phyloP scores from a whole-genome alignment of 37 sponge, comb jelly and placozoan species.

The Agelas oroides region DNA sequence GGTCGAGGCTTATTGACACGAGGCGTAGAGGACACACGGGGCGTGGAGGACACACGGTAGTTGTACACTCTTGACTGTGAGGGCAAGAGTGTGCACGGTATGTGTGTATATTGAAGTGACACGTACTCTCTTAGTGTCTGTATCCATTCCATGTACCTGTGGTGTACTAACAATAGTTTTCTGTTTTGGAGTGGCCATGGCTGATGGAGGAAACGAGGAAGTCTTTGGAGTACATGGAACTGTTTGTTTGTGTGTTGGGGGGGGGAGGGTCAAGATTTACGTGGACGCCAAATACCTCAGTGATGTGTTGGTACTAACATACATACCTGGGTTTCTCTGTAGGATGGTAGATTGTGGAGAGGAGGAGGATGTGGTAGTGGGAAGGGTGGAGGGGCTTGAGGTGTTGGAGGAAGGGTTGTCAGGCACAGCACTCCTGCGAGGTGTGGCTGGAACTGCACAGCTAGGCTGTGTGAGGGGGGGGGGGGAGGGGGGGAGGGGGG shows the following conservation, averaged over 20 bases:
- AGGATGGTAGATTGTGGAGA: no score
- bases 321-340: no score
- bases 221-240: no score
- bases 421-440: no score
- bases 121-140: no score
- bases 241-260: background rate
- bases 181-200: background rate
- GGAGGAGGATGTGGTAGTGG: background rate
- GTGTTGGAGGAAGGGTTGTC: background rate
- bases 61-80: conserved; percentile 10
- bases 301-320: no score
- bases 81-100: background rate
- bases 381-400: background rate
- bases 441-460: no score
- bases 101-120: background rate
- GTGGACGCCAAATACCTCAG: no score
- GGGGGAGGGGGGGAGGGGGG: no score
- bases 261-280: background rate
- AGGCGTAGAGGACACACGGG: no score
- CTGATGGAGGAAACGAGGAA: no score
- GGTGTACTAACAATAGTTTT: background rate
- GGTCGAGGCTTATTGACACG: background rate
- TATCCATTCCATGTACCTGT: background rate
- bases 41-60: conserved; percentile 14
- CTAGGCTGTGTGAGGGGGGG: no score